Conservation (phyloP, 2,797 vertebrate genomes). For the Liasis olivaceus region DNA sequence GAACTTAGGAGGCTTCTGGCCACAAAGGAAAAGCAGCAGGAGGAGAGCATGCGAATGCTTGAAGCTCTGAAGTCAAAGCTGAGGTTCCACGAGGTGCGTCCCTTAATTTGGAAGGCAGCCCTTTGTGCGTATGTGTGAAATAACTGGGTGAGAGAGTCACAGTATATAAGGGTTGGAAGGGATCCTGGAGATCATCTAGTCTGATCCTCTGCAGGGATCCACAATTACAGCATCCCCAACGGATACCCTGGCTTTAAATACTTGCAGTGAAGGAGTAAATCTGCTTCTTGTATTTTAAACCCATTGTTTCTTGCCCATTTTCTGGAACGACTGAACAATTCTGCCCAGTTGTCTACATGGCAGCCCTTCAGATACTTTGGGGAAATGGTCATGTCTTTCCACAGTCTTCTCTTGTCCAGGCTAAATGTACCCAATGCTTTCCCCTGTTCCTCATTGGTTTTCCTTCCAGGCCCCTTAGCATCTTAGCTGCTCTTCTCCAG, state of each 20-base stretch:
- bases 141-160: background rate
- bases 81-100: conserved; percentile 84
- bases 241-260: background rate
- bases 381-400: background rate
- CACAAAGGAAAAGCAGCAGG: conserved; percentile 85
- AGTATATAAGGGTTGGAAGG: background rate
- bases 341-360: background rate
- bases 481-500: background rate
- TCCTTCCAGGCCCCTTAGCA: background rate
- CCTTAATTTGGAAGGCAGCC: background rate
- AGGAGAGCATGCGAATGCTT: conserved; percentile 82
- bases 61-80: conserved; percentile 91
- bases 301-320: background rate
- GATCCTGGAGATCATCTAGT: background rate
- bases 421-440: background rate
- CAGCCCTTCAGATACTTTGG: background rate
- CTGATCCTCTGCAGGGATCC: background rate
- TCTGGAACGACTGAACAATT: background rate
- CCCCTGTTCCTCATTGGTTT: background rate
- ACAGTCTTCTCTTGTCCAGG: background rate
- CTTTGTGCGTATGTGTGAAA: background rate
- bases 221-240: background rate
- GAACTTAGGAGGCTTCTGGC: conserved; percentile 83
- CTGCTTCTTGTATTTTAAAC: background rate
- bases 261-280: background rate